phyloP scores from a whole-genome alignment of 2,888 invertebrate genomes.

The Aelia acuminata region DNA sequence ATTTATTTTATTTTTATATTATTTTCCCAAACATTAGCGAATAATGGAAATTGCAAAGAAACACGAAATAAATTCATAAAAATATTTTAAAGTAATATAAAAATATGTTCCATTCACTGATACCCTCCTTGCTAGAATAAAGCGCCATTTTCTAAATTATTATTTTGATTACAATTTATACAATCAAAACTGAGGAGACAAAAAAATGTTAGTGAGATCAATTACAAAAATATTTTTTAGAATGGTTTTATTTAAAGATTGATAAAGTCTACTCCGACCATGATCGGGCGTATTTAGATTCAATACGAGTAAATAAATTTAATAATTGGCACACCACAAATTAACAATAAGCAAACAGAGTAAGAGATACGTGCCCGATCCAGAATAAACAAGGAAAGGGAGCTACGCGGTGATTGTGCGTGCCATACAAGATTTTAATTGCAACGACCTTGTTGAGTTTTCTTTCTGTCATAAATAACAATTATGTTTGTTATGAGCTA shows the following conservation, averaged over 20 bases:
- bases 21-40: no score
- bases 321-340: not conserved
- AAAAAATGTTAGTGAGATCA: no score
- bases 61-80: no score
- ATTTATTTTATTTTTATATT: no score
- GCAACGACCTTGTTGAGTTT: not conserved
- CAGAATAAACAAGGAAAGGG: not conserved
- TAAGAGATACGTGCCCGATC: not conserved
- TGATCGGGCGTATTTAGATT: not conserved
- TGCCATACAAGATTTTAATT: not conserved
- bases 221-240: not conserved
- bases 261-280: not conserved
- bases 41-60: no score
- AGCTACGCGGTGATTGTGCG: not conserved
- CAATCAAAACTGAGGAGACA: no score
- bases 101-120: no score
- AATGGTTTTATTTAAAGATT: not conserved
- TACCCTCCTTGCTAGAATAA: no score
- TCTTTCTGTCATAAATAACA: slow-evolving; percentile 21
- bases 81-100: no score
- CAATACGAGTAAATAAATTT: not conserved
- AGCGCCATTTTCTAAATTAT: no score
- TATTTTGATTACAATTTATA: no score
- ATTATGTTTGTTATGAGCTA: slow-evolving; percentile 17
- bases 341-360: not conserved